Conservation (phyloP, 64 coral and sea anemone genomes). For the Hydrozoanthus tunicans region DNA sequence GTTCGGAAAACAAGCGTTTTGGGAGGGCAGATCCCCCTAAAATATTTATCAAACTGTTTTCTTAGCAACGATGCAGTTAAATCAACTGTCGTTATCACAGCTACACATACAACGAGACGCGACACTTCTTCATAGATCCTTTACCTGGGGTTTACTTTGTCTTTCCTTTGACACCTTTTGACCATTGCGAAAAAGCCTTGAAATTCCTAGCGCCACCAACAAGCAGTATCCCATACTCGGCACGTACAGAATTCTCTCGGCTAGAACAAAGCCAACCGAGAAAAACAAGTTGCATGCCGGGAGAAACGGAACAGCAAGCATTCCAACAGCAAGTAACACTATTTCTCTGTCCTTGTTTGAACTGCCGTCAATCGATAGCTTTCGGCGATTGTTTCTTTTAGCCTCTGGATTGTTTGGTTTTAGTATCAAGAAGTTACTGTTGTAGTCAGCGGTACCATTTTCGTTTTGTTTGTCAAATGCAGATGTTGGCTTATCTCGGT, state of each 20-base stretch:
- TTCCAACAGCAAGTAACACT: constrained; percentile 56
- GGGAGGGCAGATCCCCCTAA: too few relatives aligned
- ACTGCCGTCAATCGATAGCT: not conserved
- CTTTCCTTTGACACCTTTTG: not conserved
- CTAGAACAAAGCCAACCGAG: constrained; percentile 89
- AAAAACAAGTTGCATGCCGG: constrained; percentile 86
- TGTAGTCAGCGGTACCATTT: not conserved
- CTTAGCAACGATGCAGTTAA: too few relatives aligned
- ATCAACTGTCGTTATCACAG: too few relatives aligned
- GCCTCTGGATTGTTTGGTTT: not conserved
- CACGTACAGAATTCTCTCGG: constrained; percentile 87
- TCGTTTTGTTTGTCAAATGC: not conserved
- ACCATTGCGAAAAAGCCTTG: constrained; percentile 34
- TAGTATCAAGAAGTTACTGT: not conserved
- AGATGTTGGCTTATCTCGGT: not conserved
- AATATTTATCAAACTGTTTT: too few relatives aligned
- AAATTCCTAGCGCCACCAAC: constrained; percentile 70
- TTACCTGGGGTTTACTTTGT: not conserved
- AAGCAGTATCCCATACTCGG: constrained; percentile 91
- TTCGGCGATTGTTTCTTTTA: not conserved
- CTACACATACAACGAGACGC: not conserved
- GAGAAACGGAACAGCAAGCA: constrained; percentile 75
- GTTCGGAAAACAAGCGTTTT: too few relatives aligned
- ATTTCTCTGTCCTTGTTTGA: constrained; percentile 38
- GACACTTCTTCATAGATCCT: not conserved